These are phyloP conservation scores for Fukomys damarensis DNA, from an alignment of 2,113 vertebrate genomes.

Conservation along the genomic window DNA sequence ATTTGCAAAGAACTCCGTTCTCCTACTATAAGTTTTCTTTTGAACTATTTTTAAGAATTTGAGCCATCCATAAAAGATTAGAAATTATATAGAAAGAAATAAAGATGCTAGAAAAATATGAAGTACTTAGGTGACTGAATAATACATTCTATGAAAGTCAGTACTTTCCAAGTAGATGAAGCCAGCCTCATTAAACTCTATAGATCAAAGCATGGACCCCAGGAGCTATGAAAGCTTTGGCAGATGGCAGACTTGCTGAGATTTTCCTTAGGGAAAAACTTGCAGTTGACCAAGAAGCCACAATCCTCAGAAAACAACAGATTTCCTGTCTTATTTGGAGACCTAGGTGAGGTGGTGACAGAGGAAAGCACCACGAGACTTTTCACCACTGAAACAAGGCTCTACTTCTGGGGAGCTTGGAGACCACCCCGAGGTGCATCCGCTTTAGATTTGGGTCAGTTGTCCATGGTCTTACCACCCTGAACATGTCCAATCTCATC, in stretches of 20 bases:
- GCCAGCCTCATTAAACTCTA: fast-evolving
- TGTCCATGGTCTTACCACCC: too few relatives aligned
- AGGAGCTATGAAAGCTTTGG: not conserved
- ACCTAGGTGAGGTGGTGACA: fast-evolving
- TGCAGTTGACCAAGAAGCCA: fast-evolving
- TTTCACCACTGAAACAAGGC: not conserved
- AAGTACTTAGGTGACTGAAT: not conserved
- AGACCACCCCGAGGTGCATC: fast-evolving
- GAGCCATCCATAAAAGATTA: not conserved
- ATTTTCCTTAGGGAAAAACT: not conserved
- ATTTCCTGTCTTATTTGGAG: fast-evolving
- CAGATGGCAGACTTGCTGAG: not conserved
- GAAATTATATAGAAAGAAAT: not conserved
- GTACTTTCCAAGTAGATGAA: not conserved
- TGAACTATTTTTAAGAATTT: not conserved
- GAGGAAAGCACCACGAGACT: fast-evolving
- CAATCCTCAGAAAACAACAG: not conserved
- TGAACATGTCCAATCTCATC: too few relatives aligned
- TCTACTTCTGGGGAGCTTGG: fast-evolving
- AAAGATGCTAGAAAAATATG: not conserved
- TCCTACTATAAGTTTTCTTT: not conserved
- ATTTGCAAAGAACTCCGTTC: not conserved
- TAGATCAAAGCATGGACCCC: fast-evolving
- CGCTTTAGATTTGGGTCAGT: not conserved
- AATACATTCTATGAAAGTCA: not conserved